Conservation (phyloP, 2,113 vertebrate genomes). For the Herpetotheres cachinnans region DNA sequence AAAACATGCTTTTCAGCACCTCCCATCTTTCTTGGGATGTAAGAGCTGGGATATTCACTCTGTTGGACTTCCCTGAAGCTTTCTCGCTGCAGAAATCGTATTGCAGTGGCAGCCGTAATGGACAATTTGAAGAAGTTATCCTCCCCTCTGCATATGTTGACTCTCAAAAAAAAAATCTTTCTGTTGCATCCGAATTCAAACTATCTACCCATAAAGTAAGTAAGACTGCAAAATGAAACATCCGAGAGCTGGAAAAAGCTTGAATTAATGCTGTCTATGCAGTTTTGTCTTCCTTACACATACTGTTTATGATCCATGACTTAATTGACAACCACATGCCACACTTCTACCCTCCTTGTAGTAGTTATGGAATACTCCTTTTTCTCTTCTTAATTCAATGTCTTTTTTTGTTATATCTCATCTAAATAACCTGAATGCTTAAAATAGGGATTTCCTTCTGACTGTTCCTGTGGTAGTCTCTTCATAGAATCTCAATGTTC, state of each 20-base stretch:
- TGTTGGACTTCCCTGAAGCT: background rate
- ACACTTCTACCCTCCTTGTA: background rate
- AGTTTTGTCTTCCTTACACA: background rate
- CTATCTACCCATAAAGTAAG: background rate
- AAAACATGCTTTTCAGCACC: background rate
- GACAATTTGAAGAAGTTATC: background rate
- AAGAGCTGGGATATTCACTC: background rate
- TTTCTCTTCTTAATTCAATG: background rate
- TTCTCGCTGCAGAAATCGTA: background rate
- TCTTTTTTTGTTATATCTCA: background rate
- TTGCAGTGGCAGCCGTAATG: background rate
- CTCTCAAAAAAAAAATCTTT: background rate
- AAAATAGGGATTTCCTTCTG: background rate
- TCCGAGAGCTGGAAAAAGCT: background rate
- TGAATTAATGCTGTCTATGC: background rate
- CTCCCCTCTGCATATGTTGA: background rate
- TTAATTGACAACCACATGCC: background rate
- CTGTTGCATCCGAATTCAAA: background rate
- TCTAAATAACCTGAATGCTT: background rate
- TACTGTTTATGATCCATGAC: background rate
- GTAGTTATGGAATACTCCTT: background rate
- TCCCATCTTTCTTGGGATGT: background rate
- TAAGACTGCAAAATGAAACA: background rate
- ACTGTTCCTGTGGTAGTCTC: background rate
- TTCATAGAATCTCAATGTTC: background rate